A percentile compares a stretch with the other conserved stretches of the same genome.
These are phyloP conservation scores for Eulemur rubriventer DNA, from an alignment of 2,797 vertebrate species.

Conservation along the genomic window DNA sequence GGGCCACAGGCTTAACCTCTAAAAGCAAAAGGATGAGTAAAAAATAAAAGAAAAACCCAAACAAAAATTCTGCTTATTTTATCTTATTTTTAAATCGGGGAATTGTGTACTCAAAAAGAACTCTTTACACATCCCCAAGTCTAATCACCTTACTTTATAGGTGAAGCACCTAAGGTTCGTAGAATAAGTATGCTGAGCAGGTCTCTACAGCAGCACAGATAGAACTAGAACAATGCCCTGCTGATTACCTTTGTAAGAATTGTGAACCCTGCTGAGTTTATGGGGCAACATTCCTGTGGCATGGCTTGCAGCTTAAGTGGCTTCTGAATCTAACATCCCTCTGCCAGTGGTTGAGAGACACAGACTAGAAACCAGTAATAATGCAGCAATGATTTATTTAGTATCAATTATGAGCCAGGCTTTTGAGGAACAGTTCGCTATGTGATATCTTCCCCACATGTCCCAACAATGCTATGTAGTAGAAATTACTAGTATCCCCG, in stretches of 20 bases:
- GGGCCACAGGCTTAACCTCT: neutral
- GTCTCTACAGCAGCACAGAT: neutral
- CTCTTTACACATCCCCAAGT: neutral
- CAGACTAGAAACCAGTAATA: neutral
- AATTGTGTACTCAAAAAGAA: neutral
- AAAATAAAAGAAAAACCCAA: neutral
- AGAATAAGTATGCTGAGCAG: constrained; percentile 24
- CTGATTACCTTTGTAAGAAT: constrained; percentile 63
- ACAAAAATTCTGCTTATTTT: neutral
- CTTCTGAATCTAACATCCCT: neutral
- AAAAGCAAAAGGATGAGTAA: neutral
- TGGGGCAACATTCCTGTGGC: neutral
- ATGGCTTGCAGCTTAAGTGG: neutral
- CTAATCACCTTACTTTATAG: neutral
- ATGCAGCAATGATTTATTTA: neutral
- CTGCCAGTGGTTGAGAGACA: neutral
- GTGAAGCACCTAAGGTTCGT: neutral
- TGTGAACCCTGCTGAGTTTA: constrained; percentile 53
- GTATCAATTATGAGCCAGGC: neutral
- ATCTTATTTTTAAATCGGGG: neutral
- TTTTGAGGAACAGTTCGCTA: neutral
- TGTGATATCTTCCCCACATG: neutral
- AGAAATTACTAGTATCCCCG: neutral
- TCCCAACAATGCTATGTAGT: neutral
- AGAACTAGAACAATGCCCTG: constrained; percentile 45